phyloP scores from a whole-genome alignment of 1,140 invertebrate species.

The Copidosoma floridanum region DNA sequence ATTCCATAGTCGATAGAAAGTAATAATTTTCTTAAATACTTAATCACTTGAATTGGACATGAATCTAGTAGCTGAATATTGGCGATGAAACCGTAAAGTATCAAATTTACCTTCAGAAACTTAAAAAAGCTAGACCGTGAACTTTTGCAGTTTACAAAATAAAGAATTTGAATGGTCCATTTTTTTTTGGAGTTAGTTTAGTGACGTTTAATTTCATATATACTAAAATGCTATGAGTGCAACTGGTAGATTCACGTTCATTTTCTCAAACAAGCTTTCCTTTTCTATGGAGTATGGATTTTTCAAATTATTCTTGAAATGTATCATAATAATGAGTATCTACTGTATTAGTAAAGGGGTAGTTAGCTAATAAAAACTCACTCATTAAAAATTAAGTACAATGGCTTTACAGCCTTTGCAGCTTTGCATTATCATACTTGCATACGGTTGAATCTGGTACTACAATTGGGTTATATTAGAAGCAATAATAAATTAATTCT shows the following conservation, averaged over 20 bases:
- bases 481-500: slow-evolving; percentile 28
- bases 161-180: slow-evolving; percentile 34
- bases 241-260: too few species aligned
- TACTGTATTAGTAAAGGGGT: slow-evolving; percentile 34
- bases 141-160: too few species aligned
- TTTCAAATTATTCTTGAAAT: slow-evolving; percentile 28
- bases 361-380: slow-evolving; percentile 42
- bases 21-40: slow-evolving; percentile 1
- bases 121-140: too few species aligned
- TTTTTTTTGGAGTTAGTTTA: too few species aligned
- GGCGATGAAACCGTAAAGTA: too few species aligned
- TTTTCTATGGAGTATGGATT: slow-evolving; percentile 40
- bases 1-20: slow-evolving; percentile 24
- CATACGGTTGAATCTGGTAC: slow-evolving; percentile 36
- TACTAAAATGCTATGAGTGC: too few species aligned
- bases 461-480: slow-evolving; percentile 30
- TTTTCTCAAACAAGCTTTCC: too few species aligned
- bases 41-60: too few species aligned
- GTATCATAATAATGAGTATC: slow-evolving; percentile 21
- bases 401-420: slow-evolving; percentile 43
- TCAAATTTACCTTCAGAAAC: too few species aligned
- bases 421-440: slow-evolving; percentile 49
- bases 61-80: too few species aligned
- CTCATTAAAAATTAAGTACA: slow-evolving; percentile 37
- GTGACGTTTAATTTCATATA: too few species aligned